Conservation (phyloP, 2,113 vertebrate genomes). For the Agapornis roseicollis region DNA sequence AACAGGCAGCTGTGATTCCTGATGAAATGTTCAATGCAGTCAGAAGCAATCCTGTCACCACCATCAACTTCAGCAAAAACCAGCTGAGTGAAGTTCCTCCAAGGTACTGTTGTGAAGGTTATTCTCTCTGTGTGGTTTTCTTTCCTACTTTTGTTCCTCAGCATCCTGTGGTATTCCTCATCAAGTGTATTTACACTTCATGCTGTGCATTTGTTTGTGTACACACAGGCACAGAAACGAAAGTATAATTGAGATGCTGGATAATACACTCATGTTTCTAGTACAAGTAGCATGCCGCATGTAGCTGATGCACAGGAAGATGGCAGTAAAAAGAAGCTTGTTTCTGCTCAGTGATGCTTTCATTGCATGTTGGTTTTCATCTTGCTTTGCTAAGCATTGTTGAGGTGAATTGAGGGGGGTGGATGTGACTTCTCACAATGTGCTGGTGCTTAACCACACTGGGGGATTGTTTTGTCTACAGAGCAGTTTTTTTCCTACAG, state of each 20-base stretch:
- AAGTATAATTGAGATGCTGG: background rate
- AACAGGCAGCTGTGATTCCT: constrained; percentile 81
- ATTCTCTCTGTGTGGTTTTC: rapidly evolving
- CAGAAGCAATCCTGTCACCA: constrained; percentile 65
- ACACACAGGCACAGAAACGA: background rate
- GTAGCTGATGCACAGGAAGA: rapidly evolving
- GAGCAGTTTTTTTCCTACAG: background rate
- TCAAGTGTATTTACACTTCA: background rate
- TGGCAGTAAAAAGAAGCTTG: background rate
- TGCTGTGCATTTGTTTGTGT: rapidly evolving
- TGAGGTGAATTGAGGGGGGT: background rate
- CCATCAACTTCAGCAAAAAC: constrained; percentile 92
- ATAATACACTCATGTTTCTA: rapidly evolving
- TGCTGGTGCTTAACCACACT: background rate
- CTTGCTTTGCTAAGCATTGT: background rate
- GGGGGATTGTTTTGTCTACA: background rate
- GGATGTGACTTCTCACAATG: background rate
- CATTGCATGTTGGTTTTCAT: background rate
- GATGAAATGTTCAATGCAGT: constrained; percentile 84
- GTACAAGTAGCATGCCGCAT: rapidly evolving
- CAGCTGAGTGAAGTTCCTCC: constrained; percentile 81
- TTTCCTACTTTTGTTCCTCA: background rate
- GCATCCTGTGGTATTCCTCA: background rate
- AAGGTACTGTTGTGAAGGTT: constrained; percentile 73
- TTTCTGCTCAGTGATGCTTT: rapidly evolving